These are phyloP conservation scores for Rhipidura dahli DNA, from an alignment of 2,113 vertebrate genomes.

Conservation along the genomic window DNA sequence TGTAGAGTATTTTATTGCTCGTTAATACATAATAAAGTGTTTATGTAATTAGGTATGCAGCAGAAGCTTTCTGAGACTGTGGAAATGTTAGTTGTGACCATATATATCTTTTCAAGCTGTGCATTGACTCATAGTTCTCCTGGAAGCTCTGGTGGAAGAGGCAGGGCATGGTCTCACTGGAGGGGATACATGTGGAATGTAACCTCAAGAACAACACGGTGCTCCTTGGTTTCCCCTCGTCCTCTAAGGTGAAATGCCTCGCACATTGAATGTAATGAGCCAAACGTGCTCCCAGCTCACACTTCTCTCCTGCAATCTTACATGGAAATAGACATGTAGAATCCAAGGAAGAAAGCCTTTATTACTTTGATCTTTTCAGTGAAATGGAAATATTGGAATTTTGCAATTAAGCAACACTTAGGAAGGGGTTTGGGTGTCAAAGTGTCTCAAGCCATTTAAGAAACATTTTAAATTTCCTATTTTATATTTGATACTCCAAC, in stretches of 20 bases:
- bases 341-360: neutral
- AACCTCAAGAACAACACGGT: fast-evolving
- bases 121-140: neutral
- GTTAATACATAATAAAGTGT: neutral
- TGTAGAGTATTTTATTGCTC: neutral
- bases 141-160: neutral
- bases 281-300: neutral
- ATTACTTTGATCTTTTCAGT: neutral
- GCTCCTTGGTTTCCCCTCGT: neutral
- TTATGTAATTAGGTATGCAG: neutral
- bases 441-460: neutral
- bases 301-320: neutral
- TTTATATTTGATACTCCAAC: neutral
- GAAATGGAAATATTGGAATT: neutral
- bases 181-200: neutral
- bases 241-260: neutral
- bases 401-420: neutral
- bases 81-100: neutral
- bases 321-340: fast-evolving
- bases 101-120: neutral
- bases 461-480: neutral
- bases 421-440: neutral
- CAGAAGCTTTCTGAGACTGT: neutral
- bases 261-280: neutral
- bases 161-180: neutral